Evolutionary conservation across 2,888 invertebrate species (phyloP).

Genomic region (Hipparchia sbordonii): DNA sequence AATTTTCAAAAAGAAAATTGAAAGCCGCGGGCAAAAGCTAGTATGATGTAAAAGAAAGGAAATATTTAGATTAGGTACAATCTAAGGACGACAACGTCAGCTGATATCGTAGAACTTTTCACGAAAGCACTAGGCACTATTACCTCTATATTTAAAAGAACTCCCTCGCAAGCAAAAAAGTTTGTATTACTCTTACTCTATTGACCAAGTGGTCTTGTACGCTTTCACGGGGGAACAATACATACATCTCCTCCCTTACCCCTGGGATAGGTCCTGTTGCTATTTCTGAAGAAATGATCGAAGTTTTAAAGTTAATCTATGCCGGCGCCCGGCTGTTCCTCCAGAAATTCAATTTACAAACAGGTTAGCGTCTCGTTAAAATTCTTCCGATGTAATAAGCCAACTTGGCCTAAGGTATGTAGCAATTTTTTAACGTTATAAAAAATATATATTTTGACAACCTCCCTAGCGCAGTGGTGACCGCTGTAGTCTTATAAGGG

Average conservation of each 20-base stretch:
- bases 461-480: too few species aligned
- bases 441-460: too few species aligned
- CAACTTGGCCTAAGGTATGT: constrained; percentile 47
- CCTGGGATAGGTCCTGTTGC: not conserved
- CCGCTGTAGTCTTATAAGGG: too few species aligned
- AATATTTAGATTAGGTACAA: not conserved
- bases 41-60: too few species aligned
- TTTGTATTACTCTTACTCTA: not conserved
- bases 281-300: constrained; percentile 59
- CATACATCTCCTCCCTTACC: not conserved
- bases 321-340: constrained; percentile 72
- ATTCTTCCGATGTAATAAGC: constrained; percentile 78
- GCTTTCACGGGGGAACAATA: not conserved
- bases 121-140: not conserved
- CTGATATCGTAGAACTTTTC: not conserved
- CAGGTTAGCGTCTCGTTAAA: constrained; percentile 81
- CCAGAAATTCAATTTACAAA: constrained; percentile 79
- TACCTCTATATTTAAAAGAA: not conserved
- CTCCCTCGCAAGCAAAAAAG: not conserved
- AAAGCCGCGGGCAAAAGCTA: too few species aligned
- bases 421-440: constrained; percentile 16
- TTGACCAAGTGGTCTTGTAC: not conserved
- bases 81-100: not conserved
- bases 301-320: constrained; percentile 79
- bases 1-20: too few species aligned